These are phyloP conservation scores for Drosophila seguyi DNA, from an alignment of 1,140 invertebrate genomes.

Conservation along the genomic window DNA sequence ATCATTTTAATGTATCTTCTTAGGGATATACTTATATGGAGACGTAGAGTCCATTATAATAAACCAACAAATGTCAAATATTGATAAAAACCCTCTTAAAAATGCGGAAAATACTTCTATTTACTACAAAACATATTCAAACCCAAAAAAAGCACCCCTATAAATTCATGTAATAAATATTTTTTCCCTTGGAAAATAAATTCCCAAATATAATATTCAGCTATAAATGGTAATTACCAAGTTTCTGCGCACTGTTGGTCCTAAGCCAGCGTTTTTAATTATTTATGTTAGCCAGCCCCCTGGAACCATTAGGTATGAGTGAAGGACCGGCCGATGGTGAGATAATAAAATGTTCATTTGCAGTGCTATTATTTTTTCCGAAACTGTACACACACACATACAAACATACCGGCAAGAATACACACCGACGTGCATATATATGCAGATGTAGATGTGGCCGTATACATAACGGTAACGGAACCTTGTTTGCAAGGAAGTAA, in stretches of 20 bases:
- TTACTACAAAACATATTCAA: too few relatives aligned
- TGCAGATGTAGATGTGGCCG: slow-evolving; percentile 48
- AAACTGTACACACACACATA: slow-evolving; percentile 24
- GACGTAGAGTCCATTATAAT: too few relatives aligned
- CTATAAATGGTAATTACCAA: slow-evolving; percentile 21
- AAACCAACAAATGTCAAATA: neutral
- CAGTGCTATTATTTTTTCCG: slow-evolving; percentile 47
- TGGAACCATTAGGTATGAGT: slow-evolving; percentile 28
- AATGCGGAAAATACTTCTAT: too few relatives aligned
- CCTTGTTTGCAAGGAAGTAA: slow-evolving; percentile 83
- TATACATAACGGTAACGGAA: slow-evolving; percentile 80
- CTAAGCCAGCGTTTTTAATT: slow-evolving; percentile 43
- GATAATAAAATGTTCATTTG: slow-evolving; percentile 49
- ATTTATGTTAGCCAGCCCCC: slow-evolving; percentile 39
- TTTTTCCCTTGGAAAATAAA: slow-evolving; percentile 6
- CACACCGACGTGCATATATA: slow-evolving; percentile 42
- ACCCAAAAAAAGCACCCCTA: neutral
- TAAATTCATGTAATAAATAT: neutral
- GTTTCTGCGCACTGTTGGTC: slow-evolving; percentile 11
- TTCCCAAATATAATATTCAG: slow-evolving; percentile 2
- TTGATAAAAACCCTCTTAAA: neutral
- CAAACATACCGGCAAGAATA: neutral
- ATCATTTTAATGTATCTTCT: too few relatives aligned
- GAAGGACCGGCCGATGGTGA: slow-evolving; percentile 23
- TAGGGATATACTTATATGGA: too few relatives aligned